Evolutionary conservation across 2,888 invertebrate genomes (phyloP), one percentile per base, ranked within the genome.

Genomic region (Aleiodes testaceus): DNA sequence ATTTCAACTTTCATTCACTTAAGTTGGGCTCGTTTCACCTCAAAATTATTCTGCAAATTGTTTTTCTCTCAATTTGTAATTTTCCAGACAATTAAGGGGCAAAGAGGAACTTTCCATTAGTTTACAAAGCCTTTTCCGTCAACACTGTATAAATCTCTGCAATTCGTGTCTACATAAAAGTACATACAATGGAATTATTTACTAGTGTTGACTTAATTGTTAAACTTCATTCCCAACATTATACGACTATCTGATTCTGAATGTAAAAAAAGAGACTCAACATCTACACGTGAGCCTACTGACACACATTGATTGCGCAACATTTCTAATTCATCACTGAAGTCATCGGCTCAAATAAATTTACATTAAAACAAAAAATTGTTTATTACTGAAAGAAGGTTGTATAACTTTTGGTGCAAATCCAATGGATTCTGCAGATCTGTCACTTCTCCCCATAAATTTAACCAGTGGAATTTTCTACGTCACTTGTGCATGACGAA

Each of bases 171-270:
- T 30, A 14, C 14, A 30, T 26, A 1, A 7, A 14, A 6, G n/a
- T n/a, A 16, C 30, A 55, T 12, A 55, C n/a, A 30, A 26, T 30
- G 22, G 7, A n/a, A 11, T 3, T 30, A 55, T 26, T n/a, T 6
- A 50, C 36, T n/a, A 42, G 59, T 42, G 36, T 42, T 42, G 42
- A 59, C 42, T 36, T 1, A 59, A 59, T 59, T 59, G 18, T 59
- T 42, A 12, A 36, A 59, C 20, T 53, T 22, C 16, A 55, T 14
- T 30, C 36, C 7, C 16, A n/a, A 14, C 36, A 30, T 36, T 26
- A 59, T 59, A 36, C 4, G 59, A 16, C 36, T 36, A 59, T 59
- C 5, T 42, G 11, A 59, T 36, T 59, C 16, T 59, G 20, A 30
- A 59, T 14, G 4, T 26, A 36, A 36, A 36, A 36, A 36, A 36